phyloP scores from a whole-genome alignment of 2,888 invertebrate species.

The Drosophila histrio region DNA sequence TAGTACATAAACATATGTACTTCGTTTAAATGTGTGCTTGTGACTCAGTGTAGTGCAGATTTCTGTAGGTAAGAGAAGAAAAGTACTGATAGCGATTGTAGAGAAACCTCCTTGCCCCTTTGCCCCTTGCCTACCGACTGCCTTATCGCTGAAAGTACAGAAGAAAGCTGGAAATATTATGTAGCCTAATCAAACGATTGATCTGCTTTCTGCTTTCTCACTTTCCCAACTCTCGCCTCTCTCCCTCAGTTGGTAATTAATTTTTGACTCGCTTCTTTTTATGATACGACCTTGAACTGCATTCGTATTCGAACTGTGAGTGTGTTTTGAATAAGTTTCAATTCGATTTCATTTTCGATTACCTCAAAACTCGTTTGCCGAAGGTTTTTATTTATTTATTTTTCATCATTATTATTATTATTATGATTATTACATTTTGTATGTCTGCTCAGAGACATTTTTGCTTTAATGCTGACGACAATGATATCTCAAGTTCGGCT shows the following conservation, averaged over 20 bases:
- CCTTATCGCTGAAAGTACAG: background rate
- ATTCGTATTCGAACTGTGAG: conserved; percentile 24
- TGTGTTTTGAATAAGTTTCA: conserved; percentile 9
- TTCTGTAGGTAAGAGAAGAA: background rate
- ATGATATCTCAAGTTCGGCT: conserved; percentile 29
- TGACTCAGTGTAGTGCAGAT: background rate
- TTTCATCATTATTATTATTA: background rate
- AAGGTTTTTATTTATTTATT: conserved; percentile 32
- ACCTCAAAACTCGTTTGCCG: conserved; percentile 40
- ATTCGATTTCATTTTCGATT: conserved; percentile 32
- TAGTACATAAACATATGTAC: background rate
- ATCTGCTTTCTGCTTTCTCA: background rate
- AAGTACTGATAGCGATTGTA: conserved; percentile 3
- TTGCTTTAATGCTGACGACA: conserved; percentile 8
- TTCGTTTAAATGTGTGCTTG: background rate
- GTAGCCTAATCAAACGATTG: background rate
- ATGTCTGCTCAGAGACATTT: background rate
- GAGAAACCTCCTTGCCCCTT: background rate
- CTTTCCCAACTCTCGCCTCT: background rate
- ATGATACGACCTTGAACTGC: conserved; percentile 59
- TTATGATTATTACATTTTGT: background rate
- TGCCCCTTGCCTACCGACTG: background rate
- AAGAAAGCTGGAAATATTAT: no score
- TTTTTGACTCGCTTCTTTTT: no score
- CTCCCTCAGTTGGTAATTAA: background rate